phyloP scores from a whole-genome alignment of 2,797 vertebrate species.

The Coilia nasus region DNA sequence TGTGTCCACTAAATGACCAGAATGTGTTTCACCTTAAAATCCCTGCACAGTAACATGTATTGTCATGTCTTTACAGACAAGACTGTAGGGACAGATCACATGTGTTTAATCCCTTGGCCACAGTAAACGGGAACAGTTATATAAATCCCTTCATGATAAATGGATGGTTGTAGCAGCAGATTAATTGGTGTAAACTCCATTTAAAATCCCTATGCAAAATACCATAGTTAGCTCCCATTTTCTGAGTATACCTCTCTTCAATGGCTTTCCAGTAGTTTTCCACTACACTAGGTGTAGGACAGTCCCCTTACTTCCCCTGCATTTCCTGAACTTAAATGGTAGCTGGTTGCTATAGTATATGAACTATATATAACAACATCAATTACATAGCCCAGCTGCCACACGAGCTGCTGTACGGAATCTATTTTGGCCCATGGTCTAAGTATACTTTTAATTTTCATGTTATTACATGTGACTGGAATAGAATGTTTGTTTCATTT shows the following conservation, averaged over 20 bases:
- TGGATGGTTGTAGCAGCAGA: not conserved
- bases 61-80: not conserved
- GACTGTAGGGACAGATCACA: not conserved
- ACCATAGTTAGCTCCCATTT: not conserved
- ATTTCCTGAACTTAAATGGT: conserved; percentile 3
- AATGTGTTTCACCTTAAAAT: not conserved
- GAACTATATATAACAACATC: not conserved
- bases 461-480: not conserved
- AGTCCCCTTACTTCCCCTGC: not conserved
- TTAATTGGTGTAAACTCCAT: not conserved
- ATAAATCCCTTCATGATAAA: conserved; percentile 9
- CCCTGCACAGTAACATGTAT: not conserved
- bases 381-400: conserved; percentile 19
- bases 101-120: conserved; percentile 2
- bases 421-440: not conserved
- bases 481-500: not conserved
- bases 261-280: not conserved
- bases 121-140: not conserved
- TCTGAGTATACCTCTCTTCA: not conserved
- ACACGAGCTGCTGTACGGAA: not conserved
- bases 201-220: not conserved
- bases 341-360: not conserved
- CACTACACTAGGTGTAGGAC: not conserved
- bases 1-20: not conserved
- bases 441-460: not conserved